Percentiles rank a stretch among this genome's conserved stretches.
phyloP scores from a whole-genome alignment of 2,888 invertebrate species.

The Caenorhabditis parvicauda region DNA sequence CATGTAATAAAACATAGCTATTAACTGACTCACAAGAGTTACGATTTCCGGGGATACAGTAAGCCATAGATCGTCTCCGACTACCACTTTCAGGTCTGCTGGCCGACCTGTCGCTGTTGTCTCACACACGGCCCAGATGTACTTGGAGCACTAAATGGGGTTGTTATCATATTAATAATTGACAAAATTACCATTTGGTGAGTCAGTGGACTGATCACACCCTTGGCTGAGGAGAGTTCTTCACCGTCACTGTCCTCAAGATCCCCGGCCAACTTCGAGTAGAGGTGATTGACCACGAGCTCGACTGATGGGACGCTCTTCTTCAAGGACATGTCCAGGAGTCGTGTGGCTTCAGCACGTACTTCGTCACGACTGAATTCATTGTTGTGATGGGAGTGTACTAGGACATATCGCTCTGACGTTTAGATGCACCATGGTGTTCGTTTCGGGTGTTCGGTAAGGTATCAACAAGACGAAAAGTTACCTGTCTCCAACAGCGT shows the following conservation, averaged over 20 bases:
- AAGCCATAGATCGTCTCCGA: constrained; percentile 37
- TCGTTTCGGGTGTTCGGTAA: too few relatives aligned
- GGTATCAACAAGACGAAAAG: background rate
- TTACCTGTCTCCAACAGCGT: constrained; percentile 31
- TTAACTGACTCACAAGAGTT: constrained; percentile 5
- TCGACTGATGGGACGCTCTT: constrained; percentile 18
- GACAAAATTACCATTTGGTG: constrained; percentile 26
- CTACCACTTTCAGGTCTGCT: constrained; percentile 23
- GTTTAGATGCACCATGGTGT: background rate
- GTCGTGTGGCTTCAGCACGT: constrained; percentile 29
- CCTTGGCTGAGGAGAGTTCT: background rate
- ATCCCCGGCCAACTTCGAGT: constrained; percentile 19
- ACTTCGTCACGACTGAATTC: constrained; percentile 28
- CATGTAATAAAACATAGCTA: too few relatives aligned
- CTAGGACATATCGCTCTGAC: background rate
- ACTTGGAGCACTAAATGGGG: constrained; percentile 27
- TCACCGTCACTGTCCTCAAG: background rate
- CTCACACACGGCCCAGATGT: constrained; percentile 26
- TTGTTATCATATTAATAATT: too few relatives aligned
- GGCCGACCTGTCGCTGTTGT: constrained; percentile 11
- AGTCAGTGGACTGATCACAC: constrained; percentile 3
- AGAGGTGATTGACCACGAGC: constrained; percentile 16
- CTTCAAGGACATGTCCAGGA: constrained; percentile 28
- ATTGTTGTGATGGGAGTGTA: background rate
- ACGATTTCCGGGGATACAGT: constrained; percentile 21